Evolutionary conservation across 2,797 vertebrate genomes (phyloP).

Genomic region (Rhinella marina): DNA sequence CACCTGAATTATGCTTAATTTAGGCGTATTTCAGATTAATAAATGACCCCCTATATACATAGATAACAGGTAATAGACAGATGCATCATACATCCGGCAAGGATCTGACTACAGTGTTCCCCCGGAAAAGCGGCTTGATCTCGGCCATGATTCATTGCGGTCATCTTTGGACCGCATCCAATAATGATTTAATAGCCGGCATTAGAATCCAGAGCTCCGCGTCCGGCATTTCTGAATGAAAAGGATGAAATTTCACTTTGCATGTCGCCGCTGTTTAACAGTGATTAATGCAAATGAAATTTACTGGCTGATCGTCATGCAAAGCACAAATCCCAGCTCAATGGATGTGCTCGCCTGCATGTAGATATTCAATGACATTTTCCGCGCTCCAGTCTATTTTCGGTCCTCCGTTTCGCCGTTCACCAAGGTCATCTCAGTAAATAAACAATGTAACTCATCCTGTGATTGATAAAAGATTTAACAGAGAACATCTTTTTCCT

Average conservation of each 20-base stretch:
- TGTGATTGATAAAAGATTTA: conserved; percentile 48
- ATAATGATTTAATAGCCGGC: background rate
- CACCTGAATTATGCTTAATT: too few relatives aligned
- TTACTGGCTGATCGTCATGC: conserved; percentile 5
- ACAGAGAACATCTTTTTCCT: conserved; percentile 37
- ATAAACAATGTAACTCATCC: conserved; percentile 32
- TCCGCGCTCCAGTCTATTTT: conserved; percentile 26
- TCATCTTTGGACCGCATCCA: background rate
- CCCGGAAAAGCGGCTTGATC: background rate
- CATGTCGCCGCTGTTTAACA: background rate
- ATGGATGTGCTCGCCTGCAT: background rate
- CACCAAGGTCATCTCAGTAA: conserved; percentile 42
- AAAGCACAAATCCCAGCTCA: conserved; percentile 21
- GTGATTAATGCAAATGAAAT: conserved; percentile 13
- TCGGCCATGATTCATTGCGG: background rate
- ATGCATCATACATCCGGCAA: background rate
- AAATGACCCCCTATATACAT: background rate
- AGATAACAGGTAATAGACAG: background rate
- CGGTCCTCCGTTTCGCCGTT: background rate
- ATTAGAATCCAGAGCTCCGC: background rate
- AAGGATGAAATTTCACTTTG: background rate
- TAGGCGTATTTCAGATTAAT: too few relatives aligned
- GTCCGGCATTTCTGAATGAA: background rate
- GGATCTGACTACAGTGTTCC: background rate
- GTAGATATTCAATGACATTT: conserved; percentile 20